Evolutionary conservation across 2,113 vertebrate genomes (phyloP).

Genomic region (pig (Sus scrofa)): DNA sequence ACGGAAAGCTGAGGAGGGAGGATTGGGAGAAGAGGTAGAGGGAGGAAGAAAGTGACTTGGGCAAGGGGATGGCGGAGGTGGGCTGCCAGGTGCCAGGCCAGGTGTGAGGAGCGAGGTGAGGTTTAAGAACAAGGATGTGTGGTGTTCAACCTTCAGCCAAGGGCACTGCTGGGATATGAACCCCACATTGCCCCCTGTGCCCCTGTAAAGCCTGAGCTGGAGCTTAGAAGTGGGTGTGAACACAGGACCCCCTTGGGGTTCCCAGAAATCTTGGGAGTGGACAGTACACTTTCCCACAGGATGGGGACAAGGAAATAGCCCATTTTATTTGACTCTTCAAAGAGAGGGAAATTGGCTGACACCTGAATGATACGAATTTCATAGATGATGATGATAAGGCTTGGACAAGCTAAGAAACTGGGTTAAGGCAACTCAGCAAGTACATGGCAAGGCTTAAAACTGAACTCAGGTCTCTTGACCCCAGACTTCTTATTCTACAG

Average conservation of each 20-base stretch:
- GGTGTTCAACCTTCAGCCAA: background rate
- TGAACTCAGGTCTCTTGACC: background rate
- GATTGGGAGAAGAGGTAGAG: background rate
- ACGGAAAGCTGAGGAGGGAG: no score
- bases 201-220: background rate
- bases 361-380: background rate
- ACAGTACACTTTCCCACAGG: background rate
- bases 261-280: background rate
- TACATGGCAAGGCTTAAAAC: background rate
- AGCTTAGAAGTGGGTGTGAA: background rate
- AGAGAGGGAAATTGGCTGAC: background rate
- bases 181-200: accelerated
- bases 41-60: background rate
- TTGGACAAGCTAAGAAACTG: background rate
- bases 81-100: accelerated
- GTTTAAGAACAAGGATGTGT: background rate
- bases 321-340: background rate
- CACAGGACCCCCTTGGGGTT: background rate
- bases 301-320: background rate
- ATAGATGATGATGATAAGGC: background rate
- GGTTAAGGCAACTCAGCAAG: background rate
- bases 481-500: background rate
- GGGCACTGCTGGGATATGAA: background rate
- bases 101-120: background rate
- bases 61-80: background rate